These are phyloP conservation scores for Sisyra nigra DNA, from an alignment of 2,888 invertebrate species.

Conservation along the genomic window DNA sequence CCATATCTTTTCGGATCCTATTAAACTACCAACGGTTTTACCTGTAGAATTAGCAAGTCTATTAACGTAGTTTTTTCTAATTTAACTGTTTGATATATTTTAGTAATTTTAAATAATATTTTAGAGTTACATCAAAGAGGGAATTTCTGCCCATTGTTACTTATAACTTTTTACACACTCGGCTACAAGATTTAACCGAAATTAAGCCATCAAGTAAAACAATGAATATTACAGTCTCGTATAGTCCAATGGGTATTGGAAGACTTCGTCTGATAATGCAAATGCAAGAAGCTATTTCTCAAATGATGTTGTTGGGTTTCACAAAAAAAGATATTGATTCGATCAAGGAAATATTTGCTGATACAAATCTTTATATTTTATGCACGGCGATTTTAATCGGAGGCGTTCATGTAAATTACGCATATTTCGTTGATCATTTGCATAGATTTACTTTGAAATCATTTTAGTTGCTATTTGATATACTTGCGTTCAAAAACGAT, in stretches of 20 bases:
- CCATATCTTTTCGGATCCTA: conserved; percentile 59
- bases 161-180: conserved; percentile 67
- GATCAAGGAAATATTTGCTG: conserved; percentile 89
- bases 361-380: conserved; percentile 84
- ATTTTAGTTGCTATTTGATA: conserved; percentile 82
- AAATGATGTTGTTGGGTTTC: conserved; percentile 65
- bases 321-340: conserved; percentile 90
- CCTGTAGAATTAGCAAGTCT: conserved; percentile 49
- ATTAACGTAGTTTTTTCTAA: conserved; percentile 30
- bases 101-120: conserved; percentile 15
- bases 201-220: conserved; percentile 40
- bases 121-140: conserved; percentile 38
- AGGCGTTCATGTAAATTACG: conserved; percentile 71
- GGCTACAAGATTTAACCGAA: conserved; percentile 56
- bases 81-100: conserved; percentile 2
- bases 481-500: conserved; percentile 95
- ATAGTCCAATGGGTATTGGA: conserved; percentile 64
- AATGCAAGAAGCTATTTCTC: conserved; percentile 55
- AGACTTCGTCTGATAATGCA: conserved; percentile 62
- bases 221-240: conserved; percentile 50
- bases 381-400: conserved; percentile 82
- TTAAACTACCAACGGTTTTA: conserved; percentile 47
- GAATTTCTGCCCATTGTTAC: conserved; percentile 71
- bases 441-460: conserved; percentile 2
- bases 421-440: too few species aligned